Conservation (phyloP, 2,797 vertebrate species). For the Myotis planiceps region DNA sequence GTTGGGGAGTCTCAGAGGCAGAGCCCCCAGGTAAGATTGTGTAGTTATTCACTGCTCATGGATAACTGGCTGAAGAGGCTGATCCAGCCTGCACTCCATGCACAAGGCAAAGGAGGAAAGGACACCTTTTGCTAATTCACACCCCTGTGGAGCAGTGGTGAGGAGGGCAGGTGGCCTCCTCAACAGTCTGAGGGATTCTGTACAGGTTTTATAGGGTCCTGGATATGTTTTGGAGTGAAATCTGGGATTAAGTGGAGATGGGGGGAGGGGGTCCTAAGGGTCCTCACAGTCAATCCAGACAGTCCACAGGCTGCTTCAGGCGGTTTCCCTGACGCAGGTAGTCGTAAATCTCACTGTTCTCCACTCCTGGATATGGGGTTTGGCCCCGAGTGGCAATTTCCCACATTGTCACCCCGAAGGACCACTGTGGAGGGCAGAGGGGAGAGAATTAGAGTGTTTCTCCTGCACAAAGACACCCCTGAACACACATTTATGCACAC, state of each 20-base stretch:
- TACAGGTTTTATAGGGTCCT: neutral
- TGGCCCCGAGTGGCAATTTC: constrained; percentile 95
- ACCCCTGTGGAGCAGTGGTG: neutral
- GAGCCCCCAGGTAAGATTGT: neutral
- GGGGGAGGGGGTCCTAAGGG: neutral
- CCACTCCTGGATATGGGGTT: constrained; percentile 95
- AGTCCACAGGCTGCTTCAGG: constrained; percentile 94
- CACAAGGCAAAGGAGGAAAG: neutral
- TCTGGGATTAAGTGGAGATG: neutral
- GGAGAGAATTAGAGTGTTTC: neutral
- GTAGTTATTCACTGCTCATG: neutral
- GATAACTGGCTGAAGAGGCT: neutral
- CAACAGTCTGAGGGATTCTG: neutral
- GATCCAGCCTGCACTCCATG: neutral
- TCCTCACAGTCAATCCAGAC: constrained; percentile 94
- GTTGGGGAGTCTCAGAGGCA: neutral
- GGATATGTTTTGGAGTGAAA: neutral
- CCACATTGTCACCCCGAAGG: constrained; percentile 97
- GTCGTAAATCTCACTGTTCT: constrained; percentile 97
- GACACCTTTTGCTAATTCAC: neutral
- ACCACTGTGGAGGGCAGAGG: constrained; percentile 89
- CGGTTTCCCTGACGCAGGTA: constrained; percentile 95
- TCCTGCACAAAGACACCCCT: neutral
- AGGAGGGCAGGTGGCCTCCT: neutral
- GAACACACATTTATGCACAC: neutral